A percentile compares a stretch with the other conserved stretches of the same genome.
Evolutionary conservation across 2,888 invertebrate genomes (phyloP).

Genomic region (Hyles lineata): DNA sequence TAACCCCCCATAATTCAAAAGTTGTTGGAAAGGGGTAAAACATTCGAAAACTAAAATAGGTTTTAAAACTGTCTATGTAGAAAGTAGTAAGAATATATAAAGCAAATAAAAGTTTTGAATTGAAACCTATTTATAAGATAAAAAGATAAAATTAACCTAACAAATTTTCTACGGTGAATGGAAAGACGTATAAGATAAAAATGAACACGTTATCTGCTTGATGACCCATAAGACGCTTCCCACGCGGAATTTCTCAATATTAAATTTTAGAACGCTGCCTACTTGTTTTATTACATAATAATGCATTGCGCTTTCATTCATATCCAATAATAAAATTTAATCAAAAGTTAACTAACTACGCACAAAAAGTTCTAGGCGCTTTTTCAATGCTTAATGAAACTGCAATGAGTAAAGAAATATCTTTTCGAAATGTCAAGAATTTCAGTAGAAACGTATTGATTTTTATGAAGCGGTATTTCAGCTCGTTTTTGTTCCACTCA

Average conservation of each 20-base stretch:
- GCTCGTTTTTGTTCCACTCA: slow-evolving; percentile 17
- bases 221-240: slow-evolving; percentile 6
- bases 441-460: slow-evolving; percentile 4
- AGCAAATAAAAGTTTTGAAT: neutral
- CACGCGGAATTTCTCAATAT: slow-evolving; percentile 8
- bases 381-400: neutral
- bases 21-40: too few species aligned
- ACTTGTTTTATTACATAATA: neutral
- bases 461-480: slow-evolving; percentile 16
- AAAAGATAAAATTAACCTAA: neutral
- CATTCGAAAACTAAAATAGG: too few species aligned
- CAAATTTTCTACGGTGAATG: slow-evolving; percentile 11
- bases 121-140: slow-evolving; percentile 9
- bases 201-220: slow-evolving; percentile 24
- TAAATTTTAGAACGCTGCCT: neutral
- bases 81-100: too few species aligned
- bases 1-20: too few species aligned
- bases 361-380: neutral
- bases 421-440: slow-evolving; percentile 2
- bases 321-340: neutral
- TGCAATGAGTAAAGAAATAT: neutral
- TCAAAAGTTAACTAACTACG: too few species aligned
- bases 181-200: slow-evolving; percentile 19
- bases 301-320: neutral
- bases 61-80: too few species aligned